Evolutionary conservation across 2,888 invertebrate species (phyloP).

Genomic region (Sycophila texana): DNA sequence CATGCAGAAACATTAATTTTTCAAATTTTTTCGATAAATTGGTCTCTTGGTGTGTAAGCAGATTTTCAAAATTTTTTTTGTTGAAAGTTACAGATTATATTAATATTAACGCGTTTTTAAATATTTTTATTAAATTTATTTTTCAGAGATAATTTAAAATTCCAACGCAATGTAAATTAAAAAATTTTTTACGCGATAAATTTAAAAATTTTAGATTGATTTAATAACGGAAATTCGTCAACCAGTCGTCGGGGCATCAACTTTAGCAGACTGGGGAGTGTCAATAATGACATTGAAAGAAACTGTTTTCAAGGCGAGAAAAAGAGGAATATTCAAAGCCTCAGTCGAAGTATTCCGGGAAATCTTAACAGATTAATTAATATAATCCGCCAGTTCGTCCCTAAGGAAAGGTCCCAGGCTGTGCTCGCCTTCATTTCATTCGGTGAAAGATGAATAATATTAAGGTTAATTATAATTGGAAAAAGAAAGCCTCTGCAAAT

Average conservation of each 20-base stretch:
- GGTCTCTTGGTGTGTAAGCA: too few relatives aligned
- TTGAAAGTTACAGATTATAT: too few relatives aligned
- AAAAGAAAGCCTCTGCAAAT: conserved; percentile 65
- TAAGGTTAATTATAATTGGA: conserved; percentile 71
- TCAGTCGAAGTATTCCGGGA: conserved; percentile 29
- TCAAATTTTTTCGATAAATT: too few relatives aligned
- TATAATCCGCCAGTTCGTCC: conserved; percentile 61
- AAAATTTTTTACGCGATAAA: too few relatives aligned
- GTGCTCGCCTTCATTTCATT: conserved; percentile 35
- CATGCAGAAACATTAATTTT: too few relatives aligned
- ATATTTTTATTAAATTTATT: too few relatives aligned
- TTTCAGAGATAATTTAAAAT: too few relatives aligned
- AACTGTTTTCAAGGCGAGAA: conserved; percentile 26
- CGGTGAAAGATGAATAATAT: conserved; percentile 66
- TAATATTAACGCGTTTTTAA: too few relatives aligned
- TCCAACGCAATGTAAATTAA: too few relatives aligned
- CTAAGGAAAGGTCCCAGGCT: conserved; percentile 34
- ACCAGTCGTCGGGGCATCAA: background rate
- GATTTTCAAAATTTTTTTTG: too few relatives aligned
- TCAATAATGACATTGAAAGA: conserved; percentile 34
- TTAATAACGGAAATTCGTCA: background rate
- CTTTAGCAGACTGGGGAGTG: conserved; percentile 6
- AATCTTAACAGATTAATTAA: conserved; percentile 67
- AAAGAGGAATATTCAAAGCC: conserved; percentile 26
- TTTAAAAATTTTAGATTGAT: too few relatives aligned